Percentiles rank a stretch among this genome's conserved stretches.
phyloP scores from a whole-genome alignment of 2,113 vertebrate species.

The Eudorcas thomsonii region DNA sequence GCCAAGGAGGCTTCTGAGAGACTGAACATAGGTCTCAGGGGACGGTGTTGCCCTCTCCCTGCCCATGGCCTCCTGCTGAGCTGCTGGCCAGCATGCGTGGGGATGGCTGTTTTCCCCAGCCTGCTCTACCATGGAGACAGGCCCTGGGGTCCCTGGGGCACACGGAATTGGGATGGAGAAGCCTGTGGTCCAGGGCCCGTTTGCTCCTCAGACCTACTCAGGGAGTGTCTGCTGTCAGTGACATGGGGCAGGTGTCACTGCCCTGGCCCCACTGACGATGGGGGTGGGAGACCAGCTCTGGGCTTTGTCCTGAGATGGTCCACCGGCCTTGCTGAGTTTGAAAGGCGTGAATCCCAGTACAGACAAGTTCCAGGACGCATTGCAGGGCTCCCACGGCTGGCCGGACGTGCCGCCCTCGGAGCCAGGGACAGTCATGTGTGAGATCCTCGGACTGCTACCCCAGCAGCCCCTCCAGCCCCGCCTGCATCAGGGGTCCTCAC shows the following conservation, averaged over 20 bases:
- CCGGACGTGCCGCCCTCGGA: background rate
- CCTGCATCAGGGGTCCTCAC: rapidly evolving
- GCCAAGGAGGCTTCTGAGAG: background rate
- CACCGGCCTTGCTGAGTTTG: background rate
- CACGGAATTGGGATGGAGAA: rapidly evolving
- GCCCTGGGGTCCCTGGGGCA: background rate
- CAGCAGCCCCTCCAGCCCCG: background rate
- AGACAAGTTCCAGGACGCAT: background rate
- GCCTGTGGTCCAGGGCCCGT: background rate
- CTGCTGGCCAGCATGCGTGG: rapidly evolving
- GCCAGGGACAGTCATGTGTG: rapidly evolving
- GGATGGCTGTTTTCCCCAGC: background rate
- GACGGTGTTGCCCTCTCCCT: rapidly evolving
- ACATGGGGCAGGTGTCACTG: background rate
- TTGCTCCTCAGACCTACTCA: background rate
- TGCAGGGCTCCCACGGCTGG: rapidly evolving
- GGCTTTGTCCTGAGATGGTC: slow-evolving; percentile 31
- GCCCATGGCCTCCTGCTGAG: rapidly evolving
- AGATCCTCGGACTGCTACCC: background rate
- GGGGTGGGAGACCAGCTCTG: background rate
- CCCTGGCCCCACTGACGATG: rapidly evolving
- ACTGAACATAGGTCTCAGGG: background rate
- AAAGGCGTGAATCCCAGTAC: background rate
- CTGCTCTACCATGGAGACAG: rapidly evolving
- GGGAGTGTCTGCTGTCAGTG: background rate